Base-by-base conservation (phyloP, 2,888 invertebrate species). In the Carabus problematicus region DNA sequence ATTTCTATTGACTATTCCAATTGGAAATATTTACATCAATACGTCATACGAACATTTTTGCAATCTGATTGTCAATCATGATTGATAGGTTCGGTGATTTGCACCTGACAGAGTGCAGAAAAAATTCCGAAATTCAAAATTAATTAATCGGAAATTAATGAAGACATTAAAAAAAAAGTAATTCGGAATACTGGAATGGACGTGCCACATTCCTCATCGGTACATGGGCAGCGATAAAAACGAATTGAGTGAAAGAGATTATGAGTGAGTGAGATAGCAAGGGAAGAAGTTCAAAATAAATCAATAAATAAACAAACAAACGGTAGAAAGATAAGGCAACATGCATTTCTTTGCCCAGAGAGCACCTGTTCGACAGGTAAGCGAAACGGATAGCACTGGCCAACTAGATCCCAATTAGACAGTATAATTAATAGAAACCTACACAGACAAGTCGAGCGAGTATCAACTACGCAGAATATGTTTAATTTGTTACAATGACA, bases 161-260 rank as follows among this genome's bases (percentile, higher is more conserved):
- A 66, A 66, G 66, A 66, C 41, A 66, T 59, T 66, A 66, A 66
- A 64, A 66, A 66, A 64, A 66, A 66, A 66, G 58, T 59, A 56
- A 59, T 59, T 58, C 66, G 49, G 58, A 58, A 47, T 66, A 52
- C 58, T 54, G 39, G n/a, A n/a, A 56, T 66, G 16, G 59, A 66
- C 49, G 66, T 59, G 49, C 59, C 66, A 59, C 58, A 59, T 66
- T 59, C 66, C 52, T 63, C 29, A 19, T 29, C 2, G 29, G 2
- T 29, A 29, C 52, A n/a, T n/a, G n/a, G n/a, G 29, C 55, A 41
- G 43, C 19, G 55, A 64, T 58, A 18, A 66, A 66, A 64, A 66
- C 40, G 39, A 56, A 66, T 47, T n/a, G 40, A 66, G 66, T 66
- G 66, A 66, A 66, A 59, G 52, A 66, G 64, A 64, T 29, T 40